Base-by-base conservation (phyloP, 2,113 vertebrate genomes). In the Oreochromis niloticus region DNA sequence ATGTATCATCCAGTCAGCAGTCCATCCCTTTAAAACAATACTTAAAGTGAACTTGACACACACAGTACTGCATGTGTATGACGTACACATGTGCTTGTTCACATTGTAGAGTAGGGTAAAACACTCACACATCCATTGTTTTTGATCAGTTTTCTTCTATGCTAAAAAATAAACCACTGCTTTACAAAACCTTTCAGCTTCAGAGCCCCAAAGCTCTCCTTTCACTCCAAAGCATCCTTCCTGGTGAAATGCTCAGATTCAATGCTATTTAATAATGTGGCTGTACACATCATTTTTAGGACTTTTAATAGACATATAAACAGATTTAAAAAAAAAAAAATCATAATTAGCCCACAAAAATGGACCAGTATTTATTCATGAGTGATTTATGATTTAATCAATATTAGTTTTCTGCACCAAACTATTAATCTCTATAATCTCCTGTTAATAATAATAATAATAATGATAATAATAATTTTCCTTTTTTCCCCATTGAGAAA, bases 91-190 rank as follows among this genome's bases (percentile, higher is more conserved):
- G 19, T n/a, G 22, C 83, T 39, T 81, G 17, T 73, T 87, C 36
- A 57, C 34, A 86, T 86, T 36, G 32, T 43, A 41, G 36, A 80
- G 12, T 2, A 66, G 34, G 59, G 79, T 3, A 80, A 86, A 55
- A 87, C 52, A 88, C 86, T 90, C 88, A 10, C 89, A 93, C 84
- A 85, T 85, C 73, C 66, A 59, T 1, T 3, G 39, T 86, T 90
- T 52, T 78, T 78, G 27, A 78, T 78, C 43, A 78, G 10, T 34
- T 32, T 34, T 50, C 16, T 52, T 50, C 17, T 52, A 32, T 3
- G 0, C 73, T 52, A 52, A 78, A 78, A 78, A 34, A 19, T 1
- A 78, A 78, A 78, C 17, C 11, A 50, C 17, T 78, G 6, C 10
- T 34, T 50, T 78, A 19, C 16, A 50, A 17, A 46, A 78, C 27